These are phyloP conservation scores for Frankliniella intonsa DNA, from an alignment of 2,888 invertebrate species.

Conservation along the genomic window DNA sequence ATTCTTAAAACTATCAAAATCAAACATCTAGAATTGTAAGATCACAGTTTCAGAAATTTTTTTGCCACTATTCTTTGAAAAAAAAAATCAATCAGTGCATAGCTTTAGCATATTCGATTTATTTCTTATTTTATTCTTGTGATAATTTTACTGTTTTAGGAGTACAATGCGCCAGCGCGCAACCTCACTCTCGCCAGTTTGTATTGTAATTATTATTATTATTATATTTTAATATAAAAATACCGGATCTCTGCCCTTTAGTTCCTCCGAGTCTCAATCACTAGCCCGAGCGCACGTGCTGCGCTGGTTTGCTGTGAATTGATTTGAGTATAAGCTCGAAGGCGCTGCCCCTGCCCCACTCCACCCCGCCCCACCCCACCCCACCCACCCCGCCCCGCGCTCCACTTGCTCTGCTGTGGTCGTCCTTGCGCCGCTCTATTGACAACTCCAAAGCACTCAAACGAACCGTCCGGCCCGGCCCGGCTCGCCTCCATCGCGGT, in stretches of 20 bases:
- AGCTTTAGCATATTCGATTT: background rate
- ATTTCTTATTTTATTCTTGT: background rate
- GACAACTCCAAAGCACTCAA: background rate
- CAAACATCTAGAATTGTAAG: too few relatives aligned
- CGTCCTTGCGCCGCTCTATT: background rate
- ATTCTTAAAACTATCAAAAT: too few relatives aligned
- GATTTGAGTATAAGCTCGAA: too few relatives aligned
- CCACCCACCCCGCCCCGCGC: background rate
- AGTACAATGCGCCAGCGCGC: background rate
- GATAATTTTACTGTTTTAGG: background rate
- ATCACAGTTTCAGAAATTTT: too few relatives aligned
- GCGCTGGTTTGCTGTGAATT: too few relatives aligned
- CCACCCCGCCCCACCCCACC: background rate
- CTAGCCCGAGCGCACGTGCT: too few relatives aligned
- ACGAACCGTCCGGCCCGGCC: too few relatives aligned
- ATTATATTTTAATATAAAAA: slow-evolving; percentile 3
- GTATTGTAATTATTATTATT: background rate
- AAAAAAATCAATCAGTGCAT: background rate
- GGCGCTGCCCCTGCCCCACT: background rate
- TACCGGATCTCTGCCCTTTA: background rate
- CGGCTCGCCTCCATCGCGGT: too few relatives aligned
- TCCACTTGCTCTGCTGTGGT: background rate
- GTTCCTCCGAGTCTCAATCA: background rate
- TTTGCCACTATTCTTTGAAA: too few relatives aligned
- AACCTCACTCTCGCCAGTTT: background rate